phyloP scores from a whole-genome alignment of 2,113 vertebrate species.

The Chloropsis hardwickii region DNA sequence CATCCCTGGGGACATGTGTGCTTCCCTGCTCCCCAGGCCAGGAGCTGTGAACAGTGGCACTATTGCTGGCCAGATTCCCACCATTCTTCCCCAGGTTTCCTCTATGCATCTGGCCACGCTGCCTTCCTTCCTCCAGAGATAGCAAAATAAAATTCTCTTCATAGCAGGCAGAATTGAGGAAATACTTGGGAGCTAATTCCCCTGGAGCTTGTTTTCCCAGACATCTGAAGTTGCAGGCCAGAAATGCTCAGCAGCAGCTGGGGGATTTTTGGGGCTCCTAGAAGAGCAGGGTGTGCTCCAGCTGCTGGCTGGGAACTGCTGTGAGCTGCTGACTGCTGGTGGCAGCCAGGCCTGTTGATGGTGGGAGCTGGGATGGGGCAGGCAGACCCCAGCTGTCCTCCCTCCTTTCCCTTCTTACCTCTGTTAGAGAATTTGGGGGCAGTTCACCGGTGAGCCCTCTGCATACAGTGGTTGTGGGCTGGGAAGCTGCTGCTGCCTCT shows the following conservation, averaged over 20 bases:
- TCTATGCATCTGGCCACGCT: fast-evolving
- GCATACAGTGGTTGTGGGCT: fast-evolving
- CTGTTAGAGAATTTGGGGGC: too few relatives aligned
- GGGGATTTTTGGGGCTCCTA: neutral
- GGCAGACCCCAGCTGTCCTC: neutral
- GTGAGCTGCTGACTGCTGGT: fast-evolving
- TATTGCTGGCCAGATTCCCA: neutral
- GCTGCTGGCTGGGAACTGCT: fast-evolving
- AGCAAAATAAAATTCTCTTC: conserved; percentile 50
- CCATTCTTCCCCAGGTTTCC: neutral
- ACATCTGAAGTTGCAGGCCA: neutral
- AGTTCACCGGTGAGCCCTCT: fast-evolving
- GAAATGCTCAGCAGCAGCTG: neutral
- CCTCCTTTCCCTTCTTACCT: neutral
- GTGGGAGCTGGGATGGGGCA: neutral
- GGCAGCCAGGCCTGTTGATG: fast-evolving
- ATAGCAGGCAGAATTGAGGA: conserved; percentile 35
- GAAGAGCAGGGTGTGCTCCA: neutral
- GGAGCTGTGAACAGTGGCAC: neutral
- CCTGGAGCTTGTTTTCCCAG: conserved; percentile 22
- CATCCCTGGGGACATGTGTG: fast-evolving
- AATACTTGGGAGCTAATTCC: conserved; percentile 48
- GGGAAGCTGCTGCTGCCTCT: neutral
- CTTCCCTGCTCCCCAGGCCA: neutral
- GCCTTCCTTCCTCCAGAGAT: neutral